phyloP scores from a whole-genome alignment of 1,140 invertebrate genomes.

The Bilobella aurantiaca region DNA sequence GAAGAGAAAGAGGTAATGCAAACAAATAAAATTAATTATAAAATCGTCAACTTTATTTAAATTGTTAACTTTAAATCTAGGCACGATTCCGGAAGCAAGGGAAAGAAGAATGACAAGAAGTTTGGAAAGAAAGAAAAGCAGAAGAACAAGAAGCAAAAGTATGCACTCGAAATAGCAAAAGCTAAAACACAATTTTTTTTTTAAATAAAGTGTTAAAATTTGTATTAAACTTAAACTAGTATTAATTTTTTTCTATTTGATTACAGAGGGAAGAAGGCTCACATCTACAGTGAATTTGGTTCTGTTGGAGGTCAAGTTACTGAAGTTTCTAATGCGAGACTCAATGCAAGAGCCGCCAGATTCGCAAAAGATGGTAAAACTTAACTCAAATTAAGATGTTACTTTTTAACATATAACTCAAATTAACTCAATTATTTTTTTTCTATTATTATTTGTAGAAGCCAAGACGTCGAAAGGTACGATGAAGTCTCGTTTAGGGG shows the following conservation, averaged over 20 bases:
- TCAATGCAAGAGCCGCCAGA: slow-evolving; percentile 69
- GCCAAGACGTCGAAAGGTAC: slow-evolving; percentile 45
- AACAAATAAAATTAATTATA: slow-evolving; percentile 35
- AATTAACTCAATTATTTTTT: neutral
- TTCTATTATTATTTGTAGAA: neutral
- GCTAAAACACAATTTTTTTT: neutral
- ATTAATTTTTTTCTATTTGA: slow-evolving; percentile 14
- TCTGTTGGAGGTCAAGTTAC: slow-evolving; percentile 40
- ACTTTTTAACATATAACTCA: neutral
- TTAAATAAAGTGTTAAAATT: neutral
- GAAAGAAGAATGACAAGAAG: slow-evolving; percentile 39
- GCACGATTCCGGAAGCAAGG: slow-evolving; percentile 21
- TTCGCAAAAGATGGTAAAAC: slow-evolving; percentile 46
- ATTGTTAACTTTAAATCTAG: neutral
- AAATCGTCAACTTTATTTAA: neutral
- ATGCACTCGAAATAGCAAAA: slow-evolving; percentile 13
- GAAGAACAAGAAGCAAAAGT: slow-evolving; percentile 48
- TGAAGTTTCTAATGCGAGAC: slow-evolving; percentile 54
- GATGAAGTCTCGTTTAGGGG: slow-evolving; percentile 32
- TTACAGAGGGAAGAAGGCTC: slow-evolving; percentile 31
- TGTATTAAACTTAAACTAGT: neutral
- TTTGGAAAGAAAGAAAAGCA: slow-evolving; percentile 45
- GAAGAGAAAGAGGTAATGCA: slow-evolving; percentile 15
- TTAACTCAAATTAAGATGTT: slow-evolving; percentile 7
- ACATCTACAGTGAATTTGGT: slow-evolving; percentile 60